Conservation (phyloP, 2,888 invertebrate genomes). For the Cerastis rubricosa region DNA sequence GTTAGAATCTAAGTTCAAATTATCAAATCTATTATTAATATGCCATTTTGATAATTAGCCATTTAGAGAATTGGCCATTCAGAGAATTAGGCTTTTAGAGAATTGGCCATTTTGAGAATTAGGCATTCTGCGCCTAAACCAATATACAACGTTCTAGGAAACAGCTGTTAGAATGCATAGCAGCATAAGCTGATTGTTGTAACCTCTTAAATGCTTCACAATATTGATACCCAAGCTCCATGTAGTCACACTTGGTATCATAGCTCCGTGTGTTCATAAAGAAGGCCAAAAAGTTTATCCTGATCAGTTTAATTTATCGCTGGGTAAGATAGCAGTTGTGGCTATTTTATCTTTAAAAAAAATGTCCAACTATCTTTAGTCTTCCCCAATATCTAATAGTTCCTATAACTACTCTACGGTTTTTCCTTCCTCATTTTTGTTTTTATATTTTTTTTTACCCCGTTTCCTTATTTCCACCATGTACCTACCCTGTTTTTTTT, state of each 20-base stretch:
- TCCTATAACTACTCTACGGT: background rate
- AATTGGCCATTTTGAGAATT: no score
- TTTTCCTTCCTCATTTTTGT: no score
- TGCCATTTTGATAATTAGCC: no score
- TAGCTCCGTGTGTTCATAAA: background rate
- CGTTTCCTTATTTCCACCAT: background rate
- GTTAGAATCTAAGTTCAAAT: no score
- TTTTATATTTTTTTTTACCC: background rate
- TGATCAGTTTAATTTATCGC: background rate
- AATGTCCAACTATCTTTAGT: no score
- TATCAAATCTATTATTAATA: no score
- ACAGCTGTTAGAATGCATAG: conserved; percentile 9
- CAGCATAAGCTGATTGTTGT: background rate
- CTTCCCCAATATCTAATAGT: background rate
- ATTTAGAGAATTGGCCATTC: no score
- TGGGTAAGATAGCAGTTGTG: no score
- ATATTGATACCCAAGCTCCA: background rate
- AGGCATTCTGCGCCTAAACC: no score
- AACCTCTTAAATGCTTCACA: background rate
- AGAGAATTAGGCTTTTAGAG: no score
- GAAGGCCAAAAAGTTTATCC: background rate
- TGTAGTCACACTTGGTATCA: background rate
- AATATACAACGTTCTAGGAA: conserved; percentile 8
- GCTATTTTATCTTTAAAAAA: no score
- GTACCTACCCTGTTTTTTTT: background rate